These are phyloP conservation scores for Hypomecis punctinalis DNA, from an alignment of 2,888 invertebrate genomes.

Conservation along the genomic window DNA sequence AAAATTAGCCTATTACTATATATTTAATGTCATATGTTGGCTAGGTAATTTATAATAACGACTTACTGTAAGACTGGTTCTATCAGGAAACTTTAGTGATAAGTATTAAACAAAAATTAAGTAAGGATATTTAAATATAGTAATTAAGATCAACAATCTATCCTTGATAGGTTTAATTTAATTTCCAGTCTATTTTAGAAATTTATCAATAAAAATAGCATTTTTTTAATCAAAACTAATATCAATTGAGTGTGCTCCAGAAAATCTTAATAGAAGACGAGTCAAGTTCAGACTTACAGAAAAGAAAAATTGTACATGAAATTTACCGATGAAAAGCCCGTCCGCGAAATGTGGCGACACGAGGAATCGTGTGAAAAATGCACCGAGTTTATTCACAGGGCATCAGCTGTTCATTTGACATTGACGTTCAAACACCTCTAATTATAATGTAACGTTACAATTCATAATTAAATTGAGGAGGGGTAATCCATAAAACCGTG, in stretches of 20 bases:
- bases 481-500: conserved; percentile 54
- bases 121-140: not conserved
- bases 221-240: no score
- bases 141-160: not conserved
- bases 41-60: conserved; percentile 24
- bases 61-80: not conserved
- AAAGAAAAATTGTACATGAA: no score
- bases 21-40: no score
- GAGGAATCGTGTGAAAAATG: not conserved
- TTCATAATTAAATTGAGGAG: conserved; percentile 37
- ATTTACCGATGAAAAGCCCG: no score
- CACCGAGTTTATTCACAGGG: conserved; percentile 2
- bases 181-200: not conserved
- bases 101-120: no score
- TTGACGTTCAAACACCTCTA: conserved; percentile 11
- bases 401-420: conserved; percentile 18
- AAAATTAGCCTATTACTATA: no score
- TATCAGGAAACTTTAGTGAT: conserved; percentile 3
- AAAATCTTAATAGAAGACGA: no score
- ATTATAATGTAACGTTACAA: conserved; percentile 17
- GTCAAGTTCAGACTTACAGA: no score
- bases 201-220: no score
- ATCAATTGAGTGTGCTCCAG: no score
- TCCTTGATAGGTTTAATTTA: not conserved
- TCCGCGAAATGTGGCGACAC: no score